Evolutionary conservation across 2,113 vertebrate species (phyloP), one percentile per base, ranked within the genome.

Genomic region (Vulpes lagopus): DNA sequence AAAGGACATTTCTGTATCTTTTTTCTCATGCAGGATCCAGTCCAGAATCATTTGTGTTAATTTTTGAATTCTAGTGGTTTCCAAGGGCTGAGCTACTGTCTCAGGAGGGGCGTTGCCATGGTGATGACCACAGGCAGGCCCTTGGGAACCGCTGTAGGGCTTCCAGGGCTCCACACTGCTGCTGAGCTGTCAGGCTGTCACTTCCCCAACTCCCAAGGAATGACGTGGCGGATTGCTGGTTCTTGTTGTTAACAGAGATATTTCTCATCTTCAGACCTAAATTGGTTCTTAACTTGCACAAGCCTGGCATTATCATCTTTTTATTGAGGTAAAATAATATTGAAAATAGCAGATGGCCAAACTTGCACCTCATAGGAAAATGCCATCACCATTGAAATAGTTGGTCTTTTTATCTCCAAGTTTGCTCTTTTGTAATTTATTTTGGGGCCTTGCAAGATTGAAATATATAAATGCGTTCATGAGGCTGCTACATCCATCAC

Each of bases 41-140:
- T 80, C n/a, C 5, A 11, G 67, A 17, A 92, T 94, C 65, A 27
- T 88, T 17, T 85, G 91, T 0, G 1, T 94, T 92, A 57, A 74
- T 88, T 96, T 96, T 92, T 74, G 89, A 95, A 79, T 60, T 32
- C 69, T 32, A 62, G 25, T 83, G 15, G 38, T 92, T 94, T 96
- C 32, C 15, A 59, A 38, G 55, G 81, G 35, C 38, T 15, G 23
- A 86, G 85, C 15, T 67, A 87, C 16, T 59, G 53, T 91, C 60
- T 14, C 0, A 0, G 57, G 17, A 65, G 43, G 65, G 78, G 22
- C 0, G 86, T 97, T 96, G 80, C 90, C 81, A 89, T 96, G 92
- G 98, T 55, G 71, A 97, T 5, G 15, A 55, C 78, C 23, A 14
- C 84, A 12, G 67, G 74, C 67, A 10, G 59, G 43, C 89, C 93